A percentile compares a stretch with the other conserved stretches of the same genome.
These are phyloP conservation scores for Callinectes sapidus DNA, from an alignment of 2,888 invertebrate species.

Conservation along the genomic window DNA sequence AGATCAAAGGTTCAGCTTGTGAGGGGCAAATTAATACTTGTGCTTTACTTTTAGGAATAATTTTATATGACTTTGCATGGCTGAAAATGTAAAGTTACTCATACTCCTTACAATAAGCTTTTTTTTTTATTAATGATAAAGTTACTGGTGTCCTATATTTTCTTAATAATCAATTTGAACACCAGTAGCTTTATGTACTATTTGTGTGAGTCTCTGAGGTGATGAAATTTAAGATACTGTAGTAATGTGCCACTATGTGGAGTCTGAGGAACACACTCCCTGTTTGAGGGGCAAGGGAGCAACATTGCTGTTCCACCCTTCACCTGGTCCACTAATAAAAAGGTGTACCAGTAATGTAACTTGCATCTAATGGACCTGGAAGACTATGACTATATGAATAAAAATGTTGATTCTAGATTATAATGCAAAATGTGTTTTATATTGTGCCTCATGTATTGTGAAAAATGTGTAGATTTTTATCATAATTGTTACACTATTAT, in stretches of 20 bases:
- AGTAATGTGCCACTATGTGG: neutral
- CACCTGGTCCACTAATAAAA: neutral
- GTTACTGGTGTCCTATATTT: conserved; percentile 49
- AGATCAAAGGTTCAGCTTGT: conserved; percentile 27
- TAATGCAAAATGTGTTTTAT: neutral
- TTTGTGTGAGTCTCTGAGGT: conserved; percentile 6
- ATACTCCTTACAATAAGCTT: conserved; percentile 24
- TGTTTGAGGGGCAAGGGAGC: neutral
- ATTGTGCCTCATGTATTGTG: neutral
- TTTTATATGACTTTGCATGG: neutral
- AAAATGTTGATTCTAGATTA: conserved; percentile 14
- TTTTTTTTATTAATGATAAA: conserved; percentile 39
- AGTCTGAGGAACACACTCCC: conserved; percentile 13
- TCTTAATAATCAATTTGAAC: conserved; percentile 42
- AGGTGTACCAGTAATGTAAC: neutral
- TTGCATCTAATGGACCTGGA: neutral
- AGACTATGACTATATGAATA: conserved; percentile 11
- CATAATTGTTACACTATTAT: neutral
- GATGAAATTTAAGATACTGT: conserved; percentile 20
- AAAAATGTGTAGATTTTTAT: neutral
- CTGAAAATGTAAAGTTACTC: conserved; percentile 34
- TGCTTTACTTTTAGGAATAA: conserved; percentile 40
- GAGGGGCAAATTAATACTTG: neutral
- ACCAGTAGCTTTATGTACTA: conserved; percentile 35
- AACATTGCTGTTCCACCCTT: neutral